Base-by-base conservation (phyloP, 37 sponge, comb jelly and placozoan species). In the Eunapius fragilis region DNA sequence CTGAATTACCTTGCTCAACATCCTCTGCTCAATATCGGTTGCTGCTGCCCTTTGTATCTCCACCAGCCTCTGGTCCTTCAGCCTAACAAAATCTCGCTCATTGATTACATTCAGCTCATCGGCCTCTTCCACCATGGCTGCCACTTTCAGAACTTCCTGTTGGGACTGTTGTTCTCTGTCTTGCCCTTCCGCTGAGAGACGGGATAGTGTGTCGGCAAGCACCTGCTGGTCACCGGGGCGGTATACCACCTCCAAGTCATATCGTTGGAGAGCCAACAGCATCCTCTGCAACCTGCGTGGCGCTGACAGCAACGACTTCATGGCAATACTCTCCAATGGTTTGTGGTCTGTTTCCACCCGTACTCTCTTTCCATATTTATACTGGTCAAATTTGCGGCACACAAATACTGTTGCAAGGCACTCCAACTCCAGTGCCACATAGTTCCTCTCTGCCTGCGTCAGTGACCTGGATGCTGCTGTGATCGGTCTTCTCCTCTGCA, bases 231-330 rank as follows among this genome's bases (percentile, higher is more conserved):
- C 25, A 73, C 77, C 85, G 24, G 85, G 69, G 25, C n/a, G 9
- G 69, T 76, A 84, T 26, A 2, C 7, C 23, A 71, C 74, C 33
- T 12, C 14, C 26, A 80, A 19, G 17, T 74, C 67, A 68, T 87
- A 80, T 67, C 36, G 71, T 33, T 87, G 87, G 13, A 87, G 37
- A 47, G 80, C 2, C 74, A 87, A 28, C 23, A 87, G 72, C 87
- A 87, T 79, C 26, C 74, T 71, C 45, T 87, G 87, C 24, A n/a
- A n/a, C n/a, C n/a, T 78, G 22, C 67, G n/a, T 10, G 87, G 87
- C 17, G 87, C 87, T 33, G 28, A 35, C n/a, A n/a, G n/a, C n/a
- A n/a, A n/a, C n/a, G n/a, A n/a, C n/a, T 86, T 86, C 38, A 37
- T 75, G 23, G 69, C 22, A 25, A n/a, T n/a, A n/a, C n/a, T n/a